Percentiles rank a stretch among this genome's conserved stretches.
Conservation (phyloP, 2,888 invertebrate species). For the Drosophila nigricruria region DNA sequence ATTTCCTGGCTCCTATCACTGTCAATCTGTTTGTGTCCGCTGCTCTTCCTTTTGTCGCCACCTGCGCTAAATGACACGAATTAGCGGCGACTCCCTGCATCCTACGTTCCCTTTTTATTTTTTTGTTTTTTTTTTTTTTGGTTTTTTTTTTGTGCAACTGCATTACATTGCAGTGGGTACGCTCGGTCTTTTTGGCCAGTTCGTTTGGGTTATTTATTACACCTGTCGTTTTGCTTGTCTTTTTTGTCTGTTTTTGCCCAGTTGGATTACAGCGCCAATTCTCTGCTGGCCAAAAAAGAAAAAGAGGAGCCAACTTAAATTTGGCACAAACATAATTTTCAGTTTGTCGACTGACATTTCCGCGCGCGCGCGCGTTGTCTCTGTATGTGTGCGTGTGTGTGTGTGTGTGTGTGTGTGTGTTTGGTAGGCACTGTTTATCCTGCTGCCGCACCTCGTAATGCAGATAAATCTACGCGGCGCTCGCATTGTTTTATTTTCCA, state of each 20-base stretch:
- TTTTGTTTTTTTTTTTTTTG: slow-evolving; percentile 4
- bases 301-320: slow-evolving; percentile 64
- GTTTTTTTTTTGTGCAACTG: slow-evolving; percentile 16
- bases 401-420: slow-evolving; percentile 16
- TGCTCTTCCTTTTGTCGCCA: slow-evolving; percentile 71
- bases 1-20: slow-evolving; percentile 78
- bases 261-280: slow-evolving; percentile 57
- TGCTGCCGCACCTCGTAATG: slow-evolving; percentile 53
- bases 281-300: slow-evolving; percentile 50
- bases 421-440: slow-evolving; percentile 50
- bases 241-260: slow-evolving; percentile 27
- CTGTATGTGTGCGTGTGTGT: not conserved
- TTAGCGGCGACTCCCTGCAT: slow-evolving; percentile 52
- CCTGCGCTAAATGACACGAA: slow-evolving; percentile 79
- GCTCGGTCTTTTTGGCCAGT: slow-evolving; percentile 51
- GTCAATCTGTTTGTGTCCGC: slow-evolving; percentile 71
- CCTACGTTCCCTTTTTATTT: slow-evolving; percentile 12
- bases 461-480: slow-evolving; percentile 74
- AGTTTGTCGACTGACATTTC: slow-evolving; percentile 79
- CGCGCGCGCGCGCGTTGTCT: slow-evolving; percentile 23
- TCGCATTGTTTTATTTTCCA: slow-evolving; percentile 75
- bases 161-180: slow-evolving; percentile 31
- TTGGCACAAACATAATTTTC: slow-evolving; percentile 80
- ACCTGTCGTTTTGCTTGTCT: slow-evolving; percentile 73
- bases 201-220: slow-evolving; percentile 76